These are phyloP conservation scores for Sylvia borin DNA, from an alignment of 2,797 vertebrate genomes.

Conservation along the genomic window DNA sequence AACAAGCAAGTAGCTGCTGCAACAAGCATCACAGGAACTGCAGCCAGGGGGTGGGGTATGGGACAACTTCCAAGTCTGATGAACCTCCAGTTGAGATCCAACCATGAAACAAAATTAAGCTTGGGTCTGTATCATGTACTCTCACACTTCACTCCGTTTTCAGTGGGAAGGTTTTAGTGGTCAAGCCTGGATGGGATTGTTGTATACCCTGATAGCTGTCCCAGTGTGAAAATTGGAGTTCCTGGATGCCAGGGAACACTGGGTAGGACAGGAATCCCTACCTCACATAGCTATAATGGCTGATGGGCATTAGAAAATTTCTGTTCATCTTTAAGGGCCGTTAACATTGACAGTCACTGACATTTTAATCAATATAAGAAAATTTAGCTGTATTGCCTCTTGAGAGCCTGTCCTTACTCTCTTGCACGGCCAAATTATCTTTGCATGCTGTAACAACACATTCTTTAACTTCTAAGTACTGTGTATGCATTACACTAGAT, in stretches of 20 bases:
- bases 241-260: background rate
- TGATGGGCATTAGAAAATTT: background rate
- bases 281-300: background rate
- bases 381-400: background rate
- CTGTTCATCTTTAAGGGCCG: background rate
- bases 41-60: background rate
- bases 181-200: background rate
- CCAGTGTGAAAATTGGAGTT: background rate
- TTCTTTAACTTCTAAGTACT: background rate
- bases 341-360: background rate
- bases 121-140: background rate
- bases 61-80: background rate
- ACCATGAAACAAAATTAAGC: background rate
- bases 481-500: background rate
- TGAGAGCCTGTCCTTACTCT: background rate
- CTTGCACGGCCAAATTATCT: background rate
- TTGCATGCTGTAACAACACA: background rate
- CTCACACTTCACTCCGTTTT: background rate
- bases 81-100: background rate
- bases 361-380: background rate
- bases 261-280: accelerated
- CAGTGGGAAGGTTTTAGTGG: background rate
- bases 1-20: background rate
- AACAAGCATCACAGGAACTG: background rate
- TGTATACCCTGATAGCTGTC: background rate